Base-by-base conservation (phyloP, 2,113 vertebrate species). In the Clarias gariepinus region DNA sequence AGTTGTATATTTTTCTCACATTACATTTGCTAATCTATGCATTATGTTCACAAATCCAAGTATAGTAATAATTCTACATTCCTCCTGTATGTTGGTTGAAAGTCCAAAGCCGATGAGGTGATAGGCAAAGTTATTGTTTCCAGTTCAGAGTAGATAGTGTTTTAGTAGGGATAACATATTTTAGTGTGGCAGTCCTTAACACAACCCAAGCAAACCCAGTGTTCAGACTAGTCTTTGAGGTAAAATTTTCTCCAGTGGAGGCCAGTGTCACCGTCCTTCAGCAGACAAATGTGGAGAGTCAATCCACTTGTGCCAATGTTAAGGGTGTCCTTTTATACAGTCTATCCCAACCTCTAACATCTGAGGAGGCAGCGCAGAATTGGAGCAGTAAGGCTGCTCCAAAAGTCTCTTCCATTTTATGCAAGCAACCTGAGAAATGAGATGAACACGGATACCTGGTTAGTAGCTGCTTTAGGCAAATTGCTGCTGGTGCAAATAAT, bases 131-230 rank as follows among this genome's bases (percentile, higher is more conserved):
- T 87, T 87, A 85, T 87, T 74, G 52, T 71, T 84, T 90, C 68
- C 89, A 85, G 80, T 83, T 86, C 60, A 57, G 86, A 87, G 79
- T 80, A 88, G 64, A 90, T 84, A 87, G 85, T 61, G 47, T 81
- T 87, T 81, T 85, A 89, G 66, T 87, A 64, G 69, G 68, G 58
- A 90, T 88, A 82, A 85, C 52, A 90, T 82, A 82, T 90, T 81
- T 86, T 47, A 80, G 58, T 85, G 80, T 85, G 68, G 58, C 76
- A 66, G 58, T 85, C 87, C 60, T 80, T 85, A 84, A 85, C 84
- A 64, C 83, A 87, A 74, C 85, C 89, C 60, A 66, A 85, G 87
- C 36, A 91, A 92, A 89, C 94, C 93, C 95, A 96, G 95, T 95
- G 95, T 95, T 90, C 91, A 93, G 95, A 95, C 95, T 87, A 79